Percentiles rank a stretch among this genome's conserved stretches.
Evolutionary conservation across 2,888 invertebrate species (phyloP).

Genomic region (Vanessa cardui): DNA sequence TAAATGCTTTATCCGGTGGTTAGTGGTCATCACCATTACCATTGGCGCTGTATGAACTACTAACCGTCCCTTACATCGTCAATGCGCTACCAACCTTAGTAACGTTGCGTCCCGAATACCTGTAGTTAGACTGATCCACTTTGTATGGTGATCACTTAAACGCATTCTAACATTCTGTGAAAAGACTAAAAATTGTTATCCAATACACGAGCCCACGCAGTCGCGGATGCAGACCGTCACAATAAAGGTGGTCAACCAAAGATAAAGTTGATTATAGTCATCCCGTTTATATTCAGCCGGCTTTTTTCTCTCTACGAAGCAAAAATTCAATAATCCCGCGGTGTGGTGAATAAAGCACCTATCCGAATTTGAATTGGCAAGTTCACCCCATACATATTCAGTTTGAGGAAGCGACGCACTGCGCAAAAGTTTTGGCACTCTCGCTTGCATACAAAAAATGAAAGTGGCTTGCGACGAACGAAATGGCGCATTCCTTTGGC

Average conservation of each 20-base stretch:
- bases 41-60: no score
- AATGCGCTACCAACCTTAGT: no score
- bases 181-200: no score
- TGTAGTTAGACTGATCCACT: no score
- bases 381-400: slow-evolving; percentile 76
- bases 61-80: no score
- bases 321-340: slow-evolving; percentile 62
- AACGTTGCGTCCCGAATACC: no score
- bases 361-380: slow-evolving; percentile 74
- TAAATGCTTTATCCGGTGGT: no score
- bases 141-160: no score
- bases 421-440: slow-evolving; percentile 82
- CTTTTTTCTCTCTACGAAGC: slow-evolving; percentile 6
- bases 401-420: slow-evolving; percentile 68
- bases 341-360: slow-evolving; percentile 65
- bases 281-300: slow-evolving; percentile 1
- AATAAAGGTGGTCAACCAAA: not conserved
- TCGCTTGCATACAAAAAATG: slow-evolving; percentile 79
- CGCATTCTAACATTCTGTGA: no score
- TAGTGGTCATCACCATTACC: no score
- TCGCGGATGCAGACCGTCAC: not conserved
- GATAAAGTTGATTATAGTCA: not conserved
- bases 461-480: slow-evolving; percentile 63
- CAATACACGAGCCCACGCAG: no score
- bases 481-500: slow-evolving; percentile 62